Percentiles rank a stretch among this genome's conserved stretches.
Evolutionary conservation across 2,797 vertebrate genomes (phyloP).

Genomic region (Carduelis carduelis): DNA sequence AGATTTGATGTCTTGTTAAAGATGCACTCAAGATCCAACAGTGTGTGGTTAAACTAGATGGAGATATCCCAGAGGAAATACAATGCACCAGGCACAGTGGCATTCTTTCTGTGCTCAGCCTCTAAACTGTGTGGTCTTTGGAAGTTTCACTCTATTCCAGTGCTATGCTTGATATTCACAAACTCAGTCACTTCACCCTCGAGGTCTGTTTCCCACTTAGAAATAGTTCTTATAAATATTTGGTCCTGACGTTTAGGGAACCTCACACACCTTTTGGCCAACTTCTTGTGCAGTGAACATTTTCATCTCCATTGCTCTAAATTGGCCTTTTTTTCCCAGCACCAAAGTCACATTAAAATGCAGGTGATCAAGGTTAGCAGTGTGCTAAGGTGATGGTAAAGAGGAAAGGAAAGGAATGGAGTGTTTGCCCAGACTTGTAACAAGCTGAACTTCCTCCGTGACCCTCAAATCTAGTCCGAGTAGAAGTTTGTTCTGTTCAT

Average conservation of each 20-base stretch:
- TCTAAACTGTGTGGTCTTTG: constrained; percentile 10
- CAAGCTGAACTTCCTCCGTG: not conserved
- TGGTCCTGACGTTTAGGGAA: not conserved
- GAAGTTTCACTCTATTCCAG: not conserved
- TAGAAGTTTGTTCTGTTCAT: not conserved
- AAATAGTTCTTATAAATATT: not conserved
- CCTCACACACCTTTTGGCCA: not conserved
- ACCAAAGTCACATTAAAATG: not conserved
- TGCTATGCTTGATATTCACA: not conserved
- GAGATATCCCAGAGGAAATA: constrained; percentile 7
- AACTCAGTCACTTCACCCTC: not conserved
- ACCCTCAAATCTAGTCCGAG: not conserved
- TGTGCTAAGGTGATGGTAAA: not conserved
- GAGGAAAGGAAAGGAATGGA: not conserved
- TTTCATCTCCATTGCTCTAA: not conserved
- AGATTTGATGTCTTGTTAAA: constrained; percentile 14
- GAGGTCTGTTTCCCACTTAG: not conserved
- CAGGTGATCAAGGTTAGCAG: not conserved
- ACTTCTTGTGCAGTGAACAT: not conserved
- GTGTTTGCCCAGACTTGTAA: not conserved
- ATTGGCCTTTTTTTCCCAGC: not conserved
- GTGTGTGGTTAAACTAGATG: not conserved
- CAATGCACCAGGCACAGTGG: not conserved
- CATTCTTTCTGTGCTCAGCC: not conserved
- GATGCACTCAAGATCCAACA: not conserved